Base-by-base conservation (phyloP, 2,888 invertebrate genomes). In the Thysanoteuthis rhombus region DNA sequence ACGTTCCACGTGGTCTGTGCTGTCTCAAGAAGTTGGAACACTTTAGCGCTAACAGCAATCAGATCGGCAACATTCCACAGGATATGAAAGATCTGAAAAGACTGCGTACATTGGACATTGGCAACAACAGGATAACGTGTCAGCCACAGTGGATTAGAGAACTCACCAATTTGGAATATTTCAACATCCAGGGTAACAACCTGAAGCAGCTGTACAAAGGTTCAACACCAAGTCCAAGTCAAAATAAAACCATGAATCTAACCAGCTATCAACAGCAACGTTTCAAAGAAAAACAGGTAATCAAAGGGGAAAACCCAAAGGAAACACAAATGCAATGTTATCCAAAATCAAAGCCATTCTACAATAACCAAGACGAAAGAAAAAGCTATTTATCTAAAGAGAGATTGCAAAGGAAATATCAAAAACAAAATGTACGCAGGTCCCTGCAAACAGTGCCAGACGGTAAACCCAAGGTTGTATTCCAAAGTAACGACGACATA, bases 161-260 rank as follows among this genome's bases (percentile, higher is more conserved):
- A 90, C 94, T 97, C 93, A 95, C 94, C 12, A 95, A 95, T 32
- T 95, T 97, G 19, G 96, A 97, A 93, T 96, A 94, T 89, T 96
- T 97, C 94, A 96, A 96, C 94, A 94, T 97, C 45, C 95, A 95
- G 89, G 97, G 96, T 12, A 97, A 97, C 94, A 94, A 95, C 19
- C 75, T 95, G 6, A 94, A 93, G 75, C 75, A 75, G 32, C 75
- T 2, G 12, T 12, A 58, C 32, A 75, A 5, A 75, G 10, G 10
- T 10, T 75, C 25, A 58, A 58, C n/a, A n/a, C n/a, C 52, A 25
- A 58, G 52, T 25, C 25, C n/a, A 75, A 10, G 10, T n/a, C 32
- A 75, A n/a, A 32, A 75, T 75, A 75, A 75, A 75, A 32, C n/a
- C 10, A n/a, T 32, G 32, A 75, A 75, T 75, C 75, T 10, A 75